These are phyloP conservation scores for Oppia nitens DNA, from an alignment of 1,140 invertebrate genomes.

Conservation along the genomic window DNA sequence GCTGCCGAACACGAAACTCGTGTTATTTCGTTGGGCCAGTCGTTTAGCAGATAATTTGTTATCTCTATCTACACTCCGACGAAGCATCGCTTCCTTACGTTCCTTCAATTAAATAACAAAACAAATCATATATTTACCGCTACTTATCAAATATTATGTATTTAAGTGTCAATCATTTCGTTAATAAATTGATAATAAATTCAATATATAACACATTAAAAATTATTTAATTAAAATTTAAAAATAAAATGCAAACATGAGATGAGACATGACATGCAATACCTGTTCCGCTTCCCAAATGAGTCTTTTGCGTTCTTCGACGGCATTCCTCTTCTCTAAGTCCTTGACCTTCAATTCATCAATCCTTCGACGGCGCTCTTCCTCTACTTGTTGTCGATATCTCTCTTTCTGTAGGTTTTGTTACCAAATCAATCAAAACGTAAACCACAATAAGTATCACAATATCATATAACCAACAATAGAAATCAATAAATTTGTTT, in stretches of 20 bases:
- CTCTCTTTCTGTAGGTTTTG: constrained; percentile 47
- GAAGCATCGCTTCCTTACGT: not conserved
- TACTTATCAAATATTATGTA: too few relatives aligned
- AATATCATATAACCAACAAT: not conserved
- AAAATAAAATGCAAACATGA: not conserved
- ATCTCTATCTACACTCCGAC: not conserved
- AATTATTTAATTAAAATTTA: too few relatives aligned
- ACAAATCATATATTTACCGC: too few relatives aligned
- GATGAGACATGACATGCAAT: not conserved
- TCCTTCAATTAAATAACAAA: too few relatives aligned
- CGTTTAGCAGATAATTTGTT: not conserved
- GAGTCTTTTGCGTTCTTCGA: constrained; percentile 65
- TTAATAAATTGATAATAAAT: too few relatives aligned
- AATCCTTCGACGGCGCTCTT: constrained; percentile 54
- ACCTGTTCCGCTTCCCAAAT: constrained; percentile 59
- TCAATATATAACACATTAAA: too few relatives aligned
- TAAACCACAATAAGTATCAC: not conserved
- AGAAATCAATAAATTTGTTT: too few relatives aligned
- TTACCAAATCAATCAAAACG: too few relatives aligned
- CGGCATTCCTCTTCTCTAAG: constrained; percentile 51
- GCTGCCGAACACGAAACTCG: not conserved
- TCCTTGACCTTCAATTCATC: constrained; percentile 60
- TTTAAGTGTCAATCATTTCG: too few relatives aligned
- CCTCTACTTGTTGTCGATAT: constrained; percentile 69
- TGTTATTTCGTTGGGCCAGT: not conserved